phyloP scores from a whole-genome alignment of 2,797 vertebrate species.

The Neostethus bicornis region DNA sequence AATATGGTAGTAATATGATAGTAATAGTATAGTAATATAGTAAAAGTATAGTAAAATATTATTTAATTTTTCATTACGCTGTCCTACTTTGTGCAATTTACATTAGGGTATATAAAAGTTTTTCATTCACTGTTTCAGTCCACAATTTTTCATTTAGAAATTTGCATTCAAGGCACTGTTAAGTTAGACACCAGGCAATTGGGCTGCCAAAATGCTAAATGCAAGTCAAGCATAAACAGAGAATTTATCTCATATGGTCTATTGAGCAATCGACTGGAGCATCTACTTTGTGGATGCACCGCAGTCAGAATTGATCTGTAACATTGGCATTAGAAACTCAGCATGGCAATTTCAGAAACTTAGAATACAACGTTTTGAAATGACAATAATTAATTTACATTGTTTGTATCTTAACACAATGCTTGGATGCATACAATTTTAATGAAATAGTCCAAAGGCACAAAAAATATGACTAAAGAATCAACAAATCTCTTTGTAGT shows the following conservation, averaged over 20 bases:
- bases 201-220: constrained; percentile 18
- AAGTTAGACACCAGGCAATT: background rate
- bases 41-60: too few species aligned
- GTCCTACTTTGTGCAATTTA: too few species aligned
- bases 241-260: constrained; percentile 17
- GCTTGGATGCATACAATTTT: too few species aligned
- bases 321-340: constrained; percentile 1
- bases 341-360: background rate
- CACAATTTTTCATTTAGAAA: background rate
- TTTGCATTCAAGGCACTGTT: background rate
- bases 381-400: background rate
- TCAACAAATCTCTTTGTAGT: background rate
- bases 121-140: constrained; percentile 1
- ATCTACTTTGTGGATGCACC: constrained; percentile 1
- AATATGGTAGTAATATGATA: too few species aligned
- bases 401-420: too few species aligned
- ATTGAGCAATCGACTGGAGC: constrained; percentile 5
- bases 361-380: background rate
- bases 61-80: too few species aligned
- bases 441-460: background rate
- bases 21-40: too few species aligned
- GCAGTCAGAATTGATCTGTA: background rate
- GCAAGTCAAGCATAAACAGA: constrained; percentile 5
- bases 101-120: background rate
- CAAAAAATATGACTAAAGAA: background rate